Conservation (phyloP, 2,113 vertebrate genomes). For the Sardina pilchardus region DNA sequence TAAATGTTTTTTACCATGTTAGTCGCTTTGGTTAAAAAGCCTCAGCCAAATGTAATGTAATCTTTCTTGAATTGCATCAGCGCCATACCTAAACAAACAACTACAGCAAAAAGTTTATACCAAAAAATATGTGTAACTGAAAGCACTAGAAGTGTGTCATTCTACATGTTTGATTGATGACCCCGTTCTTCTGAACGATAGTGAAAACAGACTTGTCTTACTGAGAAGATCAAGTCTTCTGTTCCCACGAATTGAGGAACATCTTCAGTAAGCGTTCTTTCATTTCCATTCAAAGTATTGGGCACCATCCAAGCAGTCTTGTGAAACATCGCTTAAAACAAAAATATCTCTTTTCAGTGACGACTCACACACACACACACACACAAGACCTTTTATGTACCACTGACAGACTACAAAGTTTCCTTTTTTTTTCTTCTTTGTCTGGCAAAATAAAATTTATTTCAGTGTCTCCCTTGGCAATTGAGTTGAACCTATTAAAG, state of each 20-base stretch:
- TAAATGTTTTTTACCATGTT: too few relatives aligned
- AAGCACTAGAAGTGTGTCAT: too few relatives aligned
- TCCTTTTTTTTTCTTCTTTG: not conserved
- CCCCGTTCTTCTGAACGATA: not conserved
- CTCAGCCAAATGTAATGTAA: too few relatives aligned
- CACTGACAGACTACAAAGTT: not conserved
- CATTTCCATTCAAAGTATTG: not conserved
- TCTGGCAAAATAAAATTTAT: not conserved
- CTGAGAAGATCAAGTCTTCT: not conserved
- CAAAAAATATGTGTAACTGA: too few relatives aligned
- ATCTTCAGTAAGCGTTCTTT: not conserved
- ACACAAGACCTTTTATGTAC: not conserved
- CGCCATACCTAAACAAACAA: too few relatives aligned
- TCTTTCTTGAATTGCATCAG: too few relatives aligned
- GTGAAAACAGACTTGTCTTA: not conserved
- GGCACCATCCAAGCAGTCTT: not conserved
- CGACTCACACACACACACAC: not conserved
- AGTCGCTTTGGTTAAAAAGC: too few relatives aligned
- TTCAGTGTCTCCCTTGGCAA: not conserved
- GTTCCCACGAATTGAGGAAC: not conserved
- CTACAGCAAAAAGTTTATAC: too few relatives aligned
- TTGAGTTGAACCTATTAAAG: not conserved
- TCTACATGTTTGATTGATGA: too few relatives aligned
- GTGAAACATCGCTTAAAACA: not conserved
- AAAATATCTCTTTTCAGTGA: not conserved